phyloP scores from a whole-genome alignment of 2,888 invertebrate genomes.

The Phyllotreta striolata region DNA sequence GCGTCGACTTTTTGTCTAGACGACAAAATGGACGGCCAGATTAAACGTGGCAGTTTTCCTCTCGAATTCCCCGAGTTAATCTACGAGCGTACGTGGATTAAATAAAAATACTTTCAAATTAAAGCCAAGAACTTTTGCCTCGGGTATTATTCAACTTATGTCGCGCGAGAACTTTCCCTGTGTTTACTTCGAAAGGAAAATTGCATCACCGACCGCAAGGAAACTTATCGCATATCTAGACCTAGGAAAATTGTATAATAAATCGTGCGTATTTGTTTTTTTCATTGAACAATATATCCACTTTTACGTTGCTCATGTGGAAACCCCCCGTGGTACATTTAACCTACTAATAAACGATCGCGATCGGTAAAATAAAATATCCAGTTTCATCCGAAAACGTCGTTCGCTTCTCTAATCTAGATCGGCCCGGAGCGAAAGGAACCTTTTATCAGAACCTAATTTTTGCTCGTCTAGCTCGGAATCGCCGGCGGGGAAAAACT shows the following conservation, averaged over 20 bases:
- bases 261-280: too few species aligned
- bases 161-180: too few species aligned
- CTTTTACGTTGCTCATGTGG: too few species aligned
- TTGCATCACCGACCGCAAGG: too few species aligned
- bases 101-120: slow-evolving; percentile 11
- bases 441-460: slow-evolving; percentile 13
- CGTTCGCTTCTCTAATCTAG: not conserved
- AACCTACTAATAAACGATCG: too few species aligned
- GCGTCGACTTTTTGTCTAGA: slow-evolving; percentile 31
- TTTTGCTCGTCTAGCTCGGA: slow-evolving; percentile 11
- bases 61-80: slow-evolving; percentile 18
- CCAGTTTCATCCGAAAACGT: not conserved
- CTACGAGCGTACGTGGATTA: slow-evolving; percentile 10
- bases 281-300: too few species aligned
- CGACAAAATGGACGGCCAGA: slow-evolving; percentile 33
- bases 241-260: too few species aligned
- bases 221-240: too few species aligned
- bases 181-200: too few species aligned
- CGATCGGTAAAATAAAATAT: not conserved
- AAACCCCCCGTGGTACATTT: too few species aligned
- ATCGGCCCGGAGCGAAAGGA: slow-evolving; percentile 14
- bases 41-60: slow-evolving; percentile 27
- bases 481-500: slow-evolving; percentile 24
- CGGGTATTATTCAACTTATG: too few species aligned
- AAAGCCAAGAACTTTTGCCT: not conserved